phyloP scores from a whole-genome alignment of 2,888 invertebrate species.

The Diplolepis rosae region DNA sequence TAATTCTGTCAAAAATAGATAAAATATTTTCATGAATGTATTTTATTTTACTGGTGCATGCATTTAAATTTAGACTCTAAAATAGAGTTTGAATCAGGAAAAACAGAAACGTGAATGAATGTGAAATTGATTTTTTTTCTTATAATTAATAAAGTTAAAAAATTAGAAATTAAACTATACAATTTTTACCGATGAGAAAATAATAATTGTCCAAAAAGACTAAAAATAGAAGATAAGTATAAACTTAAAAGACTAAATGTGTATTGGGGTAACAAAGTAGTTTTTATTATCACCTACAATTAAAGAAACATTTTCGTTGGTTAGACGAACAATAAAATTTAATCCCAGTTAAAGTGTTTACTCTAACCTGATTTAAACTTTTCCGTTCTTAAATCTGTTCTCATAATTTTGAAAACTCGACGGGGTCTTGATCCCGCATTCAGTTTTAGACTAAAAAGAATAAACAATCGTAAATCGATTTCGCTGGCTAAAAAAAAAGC shows the following conservation, averaged over 20 bases:
- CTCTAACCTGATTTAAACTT: background rate
- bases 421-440: background rate
- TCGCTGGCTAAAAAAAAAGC: background rate
- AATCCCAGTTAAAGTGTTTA: background rate
- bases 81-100: too few species aligned
- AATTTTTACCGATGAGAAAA: background rate
- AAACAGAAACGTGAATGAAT: too few species aligned
- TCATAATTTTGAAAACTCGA: background rate
- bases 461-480: background rate
- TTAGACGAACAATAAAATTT: background rate
- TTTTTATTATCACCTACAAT: background rate
- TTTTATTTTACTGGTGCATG: too few species aligned
- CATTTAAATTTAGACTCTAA: too few species aligned
- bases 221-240: background rate
- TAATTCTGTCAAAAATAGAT: too few species aligned
- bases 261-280: background rate
- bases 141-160: too few species aligned
- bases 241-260: background rate
- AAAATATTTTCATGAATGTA: too few species aligned
- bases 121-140: too few species aligned
- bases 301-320: background rate
- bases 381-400: background rate
- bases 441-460: background rate
- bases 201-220: background rate
- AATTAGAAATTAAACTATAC: background rate